Conservation (phyloP, 2,888 invertebrate species). For the Zonitis immaculata region DNA sequence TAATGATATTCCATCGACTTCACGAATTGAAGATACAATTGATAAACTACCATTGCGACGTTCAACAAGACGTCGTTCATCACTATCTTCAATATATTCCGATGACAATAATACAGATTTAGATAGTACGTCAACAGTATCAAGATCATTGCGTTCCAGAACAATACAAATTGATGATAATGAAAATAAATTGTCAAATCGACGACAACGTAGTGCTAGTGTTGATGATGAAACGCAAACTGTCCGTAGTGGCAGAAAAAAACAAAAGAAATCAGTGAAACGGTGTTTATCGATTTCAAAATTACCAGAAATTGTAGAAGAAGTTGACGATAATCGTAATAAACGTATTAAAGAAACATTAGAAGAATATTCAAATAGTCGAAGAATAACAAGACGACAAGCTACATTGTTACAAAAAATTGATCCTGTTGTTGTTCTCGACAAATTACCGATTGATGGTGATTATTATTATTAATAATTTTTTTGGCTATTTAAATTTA, state of each 20-base stretch:
- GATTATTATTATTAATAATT: too few relatives aligned
- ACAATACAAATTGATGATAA: not conserved
- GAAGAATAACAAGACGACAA: conserved; percentile 7
- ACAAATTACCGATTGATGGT: conserved; percentile 2
- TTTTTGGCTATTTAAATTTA: not conserved
- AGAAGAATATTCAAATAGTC: conserved; percentile 16
- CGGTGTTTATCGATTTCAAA: not conserved
- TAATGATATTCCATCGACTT: not conserved
- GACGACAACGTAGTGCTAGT: conserved; percentile 9
- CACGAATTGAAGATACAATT: not conserved
- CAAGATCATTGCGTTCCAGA: not conserved
- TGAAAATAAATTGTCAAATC: not conserved
- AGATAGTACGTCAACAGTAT: not conserved
- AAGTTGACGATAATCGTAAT: not conserved
- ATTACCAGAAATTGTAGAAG: conserved; percentile 5
- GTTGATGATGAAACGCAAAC: conserved; percentile 8
- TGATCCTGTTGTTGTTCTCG: not conserved
- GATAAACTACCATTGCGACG: not conserved
- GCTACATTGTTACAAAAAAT: not conserved
- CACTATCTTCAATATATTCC: not conserved
- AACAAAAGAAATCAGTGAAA: not conserved
- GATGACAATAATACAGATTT: not conserved
- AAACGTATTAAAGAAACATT: conserved; percentile 1
- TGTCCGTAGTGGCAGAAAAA: not conserved
- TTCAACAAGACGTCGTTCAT: not conserved